Percentiles rank a stretch among this genome's conserved stretches.
Conservation (phyloP, 2,888 invertebrate species). For the Argyresthia albistria region DNA sequence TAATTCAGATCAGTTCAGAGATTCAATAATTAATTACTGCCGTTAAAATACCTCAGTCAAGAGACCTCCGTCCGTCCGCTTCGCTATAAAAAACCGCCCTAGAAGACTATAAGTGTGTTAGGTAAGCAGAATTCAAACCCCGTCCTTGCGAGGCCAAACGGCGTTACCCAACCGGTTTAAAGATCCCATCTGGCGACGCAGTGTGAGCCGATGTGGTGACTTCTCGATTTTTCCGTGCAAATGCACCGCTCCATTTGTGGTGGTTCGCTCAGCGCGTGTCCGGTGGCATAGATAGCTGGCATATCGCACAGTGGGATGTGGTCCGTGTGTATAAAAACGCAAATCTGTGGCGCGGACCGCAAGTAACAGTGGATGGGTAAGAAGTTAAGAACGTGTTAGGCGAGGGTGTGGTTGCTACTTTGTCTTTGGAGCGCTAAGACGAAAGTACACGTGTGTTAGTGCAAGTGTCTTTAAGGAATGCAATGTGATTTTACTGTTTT, state of each 20-base stretch:
- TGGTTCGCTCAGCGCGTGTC: slow-evolving; percentile 35
- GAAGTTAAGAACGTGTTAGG: no score
- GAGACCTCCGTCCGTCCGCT: slow-evolving; percentile 24
- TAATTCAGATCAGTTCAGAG: no score
- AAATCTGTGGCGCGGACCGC: slow-evolving; percentile 24
- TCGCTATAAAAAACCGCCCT: slow-evolving; percentile 32
- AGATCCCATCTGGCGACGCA: slow-evolving; percentile 10
- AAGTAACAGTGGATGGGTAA: neutral
- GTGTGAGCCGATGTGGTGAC: neutral
- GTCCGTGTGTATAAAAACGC: slow-evolving; percentile 56
- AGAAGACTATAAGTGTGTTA: slow-evolving; percentile 32
- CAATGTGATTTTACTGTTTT: no score
- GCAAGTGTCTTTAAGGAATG: neutral
- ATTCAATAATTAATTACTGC: no score
- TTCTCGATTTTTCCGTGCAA: slow-evolving; percentile 20
- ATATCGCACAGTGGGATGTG: slow-evolving; percentile 61
- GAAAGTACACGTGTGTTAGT: neutral
- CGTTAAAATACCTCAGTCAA: no score
- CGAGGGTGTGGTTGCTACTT: neutral
- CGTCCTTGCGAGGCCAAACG: slow-evolving; percentile 64
- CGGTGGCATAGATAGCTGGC: slow-evolving; percentile 65
- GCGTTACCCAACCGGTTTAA: slow-evolving; percentile 19
- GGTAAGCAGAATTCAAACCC: slow-evolving; percentile 57
- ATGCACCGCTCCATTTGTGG: slow-evolving; percentile 62
- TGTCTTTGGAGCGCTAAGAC: neutral